Conservation (phyloP, 2,113 vertebrate genomes). For the Cyprinodon brontotheroides region DNA sequence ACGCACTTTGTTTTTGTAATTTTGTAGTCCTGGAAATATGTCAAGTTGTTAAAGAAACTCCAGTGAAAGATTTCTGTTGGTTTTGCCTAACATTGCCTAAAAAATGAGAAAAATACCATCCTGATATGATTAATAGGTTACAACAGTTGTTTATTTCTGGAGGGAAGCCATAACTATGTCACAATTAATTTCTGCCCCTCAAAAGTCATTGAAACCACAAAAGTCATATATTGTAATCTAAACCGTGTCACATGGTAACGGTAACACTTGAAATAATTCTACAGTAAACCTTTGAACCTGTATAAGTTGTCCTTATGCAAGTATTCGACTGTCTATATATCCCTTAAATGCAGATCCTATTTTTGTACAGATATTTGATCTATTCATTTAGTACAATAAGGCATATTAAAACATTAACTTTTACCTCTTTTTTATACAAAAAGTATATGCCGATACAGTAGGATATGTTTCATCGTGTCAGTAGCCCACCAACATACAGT, state of each 20-base stretch:
- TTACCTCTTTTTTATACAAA: constrained; percentile 10
- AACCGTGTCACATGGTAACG: not conserved
- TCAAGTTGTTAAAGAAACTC: too few relatives aligned
- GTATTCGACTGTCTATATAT: not conserved
- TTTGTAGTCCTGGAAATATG: too few relatives aligned
- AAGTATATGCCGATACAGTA: constrained; percentile 29
- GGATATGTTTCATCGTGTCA: constrained; percentile 62
- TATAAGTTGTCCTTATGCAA: not conserved
- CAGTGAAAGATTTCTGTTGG: too few relatives aligned
- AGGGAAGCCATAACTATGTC: constrained; percentile 26
- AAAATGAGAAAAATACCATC: too few relatives aligned
- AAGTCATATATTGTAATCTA: constrained; percentile 15
- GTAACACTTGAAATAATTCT: not conserved
- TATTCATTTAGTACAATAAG: constrained; percentile 58
- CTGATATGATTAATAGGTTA: not conserved
- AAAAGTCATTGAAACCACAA: not conserved
- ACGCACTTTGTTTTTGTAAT: too few relatives aligned
- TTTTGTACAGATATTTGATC: not conserved
- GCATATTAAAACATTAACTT: not conserved
- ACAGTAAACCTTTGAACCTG: constrained; percentile 5
- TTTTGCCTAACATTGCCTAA: too few relatives aligned
- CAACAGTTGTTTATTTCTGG: constrained; percentile 14
- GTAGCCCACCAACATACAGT: constrained; percentile 68
- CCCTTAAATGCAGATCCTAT: not conserved
- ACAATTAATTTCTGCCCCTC: constrained; percentile 24